Evolutionary conservation across 2,113 vertebrate species (phyloP).

Genomic region (Rattus norvegicus): DNA sequence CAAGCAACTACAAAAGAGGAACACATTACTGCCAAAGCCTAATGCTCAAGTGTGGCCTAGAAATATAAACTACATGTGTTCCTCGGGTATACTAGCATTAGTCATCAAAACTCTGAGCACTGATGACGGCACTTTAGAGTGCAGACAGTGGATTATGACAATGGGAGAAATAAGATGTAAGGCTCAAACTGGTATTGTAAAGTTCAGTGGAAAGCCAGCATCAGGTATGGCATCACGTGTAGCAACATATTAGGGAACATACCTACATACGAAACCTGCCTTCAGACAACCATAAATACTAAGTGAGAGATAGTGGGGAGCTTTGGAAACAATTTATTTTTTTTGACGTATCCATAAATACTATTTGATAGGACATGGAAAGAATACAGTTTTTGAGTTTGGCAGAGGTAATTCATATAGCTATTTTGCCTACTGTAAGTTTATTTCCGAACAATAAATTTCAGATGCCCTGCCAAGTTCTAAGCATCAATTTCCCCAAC

Average conservation of each 20-base stretch:
- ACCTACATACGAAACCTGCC: background rate
- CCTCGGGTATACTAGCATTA: background rate
- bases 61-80: background rate
- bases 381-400: background rate
- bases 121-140: background rate
- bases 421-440: background rate
- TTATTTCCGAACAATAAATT: background rate
- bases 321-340: background rate
- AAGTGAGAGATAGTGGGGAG: background rate
- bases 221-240: background rate
- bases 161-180: background rate
- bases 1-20: background rate
- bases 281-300: background rate
- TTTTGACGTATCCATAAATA: background rate
- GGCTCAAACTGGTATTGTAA: background rate
- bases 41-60: background rate
- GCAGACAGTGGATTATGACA: background rate
- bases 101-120: background rate
- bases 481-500: slow-evolving; percentile 12
- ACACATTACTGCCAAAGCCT: background rate
- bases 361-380: background rate
- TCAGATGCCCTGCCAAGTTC: slow-evolving; percentile 47
- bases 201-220: background rate
- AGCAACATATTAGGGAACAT: background rate
- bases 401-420: background rate